Conservation (phyloP, 2,113 vertebrate genomes). For the Columba livia region DNA sequence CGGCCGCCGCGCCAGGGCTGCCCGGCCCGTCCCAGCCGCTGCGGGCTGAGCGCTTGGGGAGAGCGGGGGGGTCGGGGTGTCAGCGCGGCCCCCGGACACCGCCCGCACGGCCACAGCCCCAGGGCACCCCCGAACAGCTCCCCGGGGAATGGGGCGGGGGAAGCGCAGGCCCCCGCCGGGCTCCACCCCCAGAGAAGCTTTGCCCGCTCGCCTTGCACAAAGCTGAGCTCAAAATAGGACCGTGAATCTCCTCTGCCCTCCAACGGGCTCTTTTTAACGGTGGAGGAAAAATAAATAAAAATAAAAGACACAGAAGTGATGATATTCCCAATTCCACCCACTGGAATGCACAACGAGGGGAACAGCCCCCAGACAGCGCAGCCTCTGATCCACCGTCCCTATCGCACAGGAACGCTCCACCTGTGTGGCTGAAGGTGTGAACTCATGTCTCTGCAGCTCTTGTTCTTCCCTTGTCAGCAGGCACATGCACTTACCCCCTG, state of each 20-base stretch:
- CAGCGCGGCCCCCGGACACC: too few relatives aligned
- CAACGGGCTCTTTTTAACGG: conserved; percentile 4
- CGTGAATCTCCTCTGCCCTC: conserved; percentile 23
- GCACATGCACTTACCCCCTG: rapidly evolving
- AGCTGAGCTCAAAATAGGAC: background rate
- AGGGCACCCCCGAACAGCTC: background rate
- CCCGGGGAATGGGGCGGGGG: background rate
- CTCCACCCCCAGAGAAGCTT: background rate
- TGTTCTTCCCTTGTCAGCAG: too few relatives aligned
- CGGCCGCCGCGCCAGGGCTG: background rate
- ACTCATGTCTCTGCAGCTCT: background rate
- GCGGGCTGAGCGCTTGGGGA: background rate
- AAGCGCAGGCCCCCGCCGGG: too few relatives aligned
- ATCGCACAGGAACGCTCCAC: background rate
- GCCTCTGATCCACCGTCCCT: background rate
- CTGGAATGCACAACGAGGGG: background rate
- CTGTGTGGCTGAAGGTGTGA: background rate
- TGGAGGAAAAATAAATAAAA: background rate
- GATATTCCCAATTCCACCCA: background rate
- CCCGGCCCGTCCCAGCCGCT: background rate
- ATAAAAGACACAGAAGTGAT: background rate
- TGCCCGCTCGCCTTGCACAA: background rate
- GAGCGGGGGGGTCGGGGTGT: background rate
- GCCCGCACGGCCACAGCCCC: too few relatives aligned
- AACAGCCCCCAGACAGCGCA: background rate